Evolutionary conservation across 2,888 invertebrate species (phyloP).

Genomic region (Tiliacea aurago): DNA sequence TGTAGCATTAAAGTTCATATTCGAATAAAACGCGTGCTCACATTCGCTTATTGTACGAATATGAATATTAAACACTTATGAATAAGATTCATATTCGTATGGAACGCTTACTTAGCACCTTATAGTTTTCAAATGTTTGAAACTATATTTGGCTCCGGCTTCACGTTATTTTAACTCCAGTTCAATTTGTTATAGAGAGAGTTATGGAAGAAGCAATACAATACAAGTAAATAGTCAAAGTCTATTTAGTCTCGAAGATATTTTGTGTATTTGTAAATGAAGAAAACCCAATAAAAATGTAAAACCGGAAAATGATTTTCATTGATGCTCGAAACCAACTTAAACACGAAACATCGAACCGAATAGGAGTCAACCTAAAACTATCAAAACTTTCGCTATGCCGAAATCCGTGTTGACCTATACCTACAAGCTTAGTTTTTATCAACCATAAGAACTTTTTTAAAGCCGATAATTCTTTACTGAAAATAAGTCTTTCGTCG

Average conservation of each 20-base stretch:
- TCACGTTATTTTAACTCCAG: background rate
- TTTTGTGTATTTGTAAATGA: slow-evolving; percentile 54
- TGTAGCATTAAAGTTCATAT: background rate
- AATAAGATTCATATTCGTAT: background rate
- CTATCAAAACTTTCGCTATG: too few relatives aligned
- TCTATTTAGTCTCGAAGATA: slow-evolving; percentile 49
- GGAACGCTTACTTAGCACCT: background rate
- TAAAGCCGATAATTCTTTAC: too few relatives aligned
- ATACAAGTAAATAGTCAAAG: slow-evolving; percentile 32
- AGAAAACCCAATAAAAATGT: slow-evolving; percentile 44
- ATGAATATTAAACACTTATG: rapidly evolving
- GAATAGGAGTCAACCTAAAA: too few relatives aligned
- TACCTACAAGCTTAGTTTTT: too few relatives aligned
- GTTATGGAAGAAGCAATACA: slow-evolving; percentile 25
- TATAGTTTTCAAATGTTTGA: background rate
- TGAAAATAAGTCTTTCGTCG: too few relatives aligned
- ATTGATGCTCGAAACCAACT: background rate
- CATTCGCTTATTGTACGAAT: background rate
- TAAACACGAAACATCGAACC: too few relatives aligned
- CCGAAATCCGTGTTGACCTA: too few relatives aligned
- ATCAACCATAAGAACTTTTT: too few relatives aligned
- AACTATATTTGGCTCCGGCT: background rate
- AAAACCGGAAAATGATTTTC: slow-evolving; percentile 34
- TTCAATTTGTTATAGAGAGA: slow-evolving; percentile 5
- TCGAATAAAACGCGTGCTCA: background rate